Evolutionary conservation across 2,113 vertebrate genomes (phyloP), one percentile per base, ranked within the genome.

Genomic region (Nyctibius bracteatus): DNA sequence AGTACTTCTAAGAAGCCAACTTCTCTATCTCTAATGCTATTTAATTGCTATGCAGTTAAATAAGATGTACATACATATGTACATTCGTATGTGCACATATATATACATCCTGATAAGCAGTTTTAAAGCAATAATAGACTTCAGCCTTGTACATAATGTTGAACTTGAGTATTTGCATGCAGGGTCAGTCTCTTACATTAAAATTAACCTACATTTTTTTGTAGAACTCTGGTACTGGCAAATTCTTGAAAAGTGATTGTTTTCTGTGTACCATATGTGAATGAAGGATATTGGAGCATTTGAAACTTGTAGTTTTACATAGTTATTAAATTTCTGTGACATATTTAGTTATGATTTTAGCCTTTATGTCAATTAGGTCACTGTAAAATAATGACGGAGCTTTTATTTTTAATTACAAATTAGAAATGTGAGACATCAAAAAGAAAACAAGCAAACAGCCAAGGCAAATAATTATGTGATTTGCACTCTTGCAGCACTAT

Each of bases 31-130:
- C 51, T 68, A 57, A 17, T 89, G 94, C 79, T 85, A 24, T 91
- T 88, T 92, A 96, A 71, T 67, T 85, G 44, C 54, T 94, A 55
- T 74, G 25, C 44, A 94, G 81, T 90, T 92, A 95, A 95, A 33
- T 59, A 44, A 62, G 27, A 43, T 33, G 2, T 28, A 35, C 5
- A 12, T 85, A 8, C 2, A 13, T 47, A 30, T 35, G 7, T 65
- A n/a, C 8, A 2, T 46, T 44, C 25, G 19, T 33, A 35, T 47
- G 12, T 28, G 27, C n/a, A 35, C 9, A 12, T 62, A 75, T 81
- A 41, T 55, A 66, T 59, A 58, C 8, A 55, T 82, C 41, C 43
- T 62, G 86, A 58, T 25, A 47, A 92, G 37, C 2, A 81, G 30
- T 14, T 93, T 93, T 79, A 84, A 96, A 78, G 47, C 23, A 92